Percentiles rank a stretch among this genome's conserved stretches.
Conservation (phyloP, 1,140 invertebrate species). For the Aricia agestis region DNA sequence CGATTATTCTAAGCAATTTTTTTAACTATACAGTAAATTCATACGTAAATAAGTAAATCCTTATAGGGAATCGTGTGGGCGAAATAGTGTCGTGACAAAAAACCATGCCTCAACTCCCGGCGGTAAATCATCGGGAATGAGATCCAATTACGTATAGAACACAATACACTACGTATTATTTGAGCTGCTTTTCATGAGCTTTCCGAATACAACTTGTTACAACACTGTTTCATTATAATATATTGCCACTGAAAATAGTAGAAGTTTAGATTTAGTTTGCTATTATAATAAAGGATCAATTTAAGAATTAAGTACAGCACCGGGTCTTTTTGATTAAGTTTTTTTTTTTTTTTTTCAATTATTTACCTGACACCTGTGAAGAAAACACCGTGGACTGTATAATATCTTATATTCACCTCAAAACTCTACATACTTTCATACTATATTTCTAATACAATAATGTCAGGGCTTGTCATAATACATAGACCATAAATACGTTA, state of each 20-base stretch:
- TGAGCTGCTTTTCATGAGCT: conserved; percentile 14
- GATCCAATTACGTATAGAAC: conserved; percentile 70
- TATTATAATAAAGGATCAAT: too few relatives aligned
- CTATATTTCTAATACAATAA: too few relatives aligned
- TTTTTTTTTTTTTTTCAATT: too few relatives aligned
- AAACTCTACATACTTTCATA: too few relatives aligned
- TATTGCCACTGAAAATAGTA: conserved; percentile 17
- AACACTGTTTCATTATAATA: not conserved
- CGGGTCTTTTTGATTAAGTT: too few relatives aligned
- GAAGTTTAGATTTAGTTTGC: conserved; percentile 7
- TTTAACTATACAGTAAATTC: conserved; percentile 12
- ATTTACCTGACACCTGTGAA: too few relatives aligned
- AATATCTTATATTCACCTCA: too few relatives aligned
- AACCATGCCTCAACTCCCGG: conserved; percentile 60
- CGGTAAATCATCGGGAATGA: conserved; percentile 64
- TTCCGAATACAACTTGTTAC: conserved; percentile 4
- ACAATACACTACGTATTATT: conserved; percentile 34
- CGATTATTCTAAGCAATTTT: not conserved
- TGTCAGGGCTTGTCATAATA: too few relatives aligned
- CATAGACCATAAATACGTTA: too few relatives aligned
- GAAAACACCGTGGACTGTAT: too few relatives aligned
- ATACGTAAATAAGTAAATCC: conserved; percentile 41
- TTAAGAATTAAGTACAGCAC: too few relatives aligned
- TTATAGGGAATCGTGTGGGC: conserved; percentile 42
- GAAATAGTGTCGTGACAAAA: conserved; percentile 72